Conservation (phyloP, 2,888 invertebrate species). For the Meandrusa payeni region DNA sequence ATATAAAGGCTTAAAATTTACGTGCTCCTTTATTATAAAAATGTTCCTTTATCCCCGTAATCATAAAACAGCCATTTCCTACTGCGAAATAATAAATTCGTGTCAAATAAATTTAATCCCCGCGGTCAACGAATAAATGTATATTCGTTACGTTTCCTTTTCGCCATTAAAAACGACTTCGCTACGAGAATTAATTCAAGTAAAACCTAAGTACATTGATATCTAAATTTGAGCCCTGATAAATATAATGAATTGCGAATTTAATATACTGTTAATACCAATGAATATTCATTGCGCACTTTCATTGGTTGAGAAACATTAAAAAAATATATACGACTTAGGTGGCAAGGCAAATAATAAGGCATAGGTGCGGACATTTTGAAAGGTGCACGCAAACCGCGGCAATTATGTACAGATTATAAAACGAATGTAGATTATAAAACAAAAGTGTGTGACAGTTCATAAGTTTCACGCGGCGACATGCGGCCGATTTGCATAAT, state of each 20-base stretch:
- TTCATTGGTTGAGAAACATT: constrained; percentile 14
- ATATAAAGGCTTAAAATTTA: too few relatives aligned
- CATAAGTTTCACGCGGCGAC: constrained; percentile 5
- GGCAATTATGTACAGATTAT: constrained; percentile 19
- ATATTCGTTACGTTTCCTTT: constrained; percentile 3
- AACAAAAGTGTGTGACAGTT: constrained; percentile 17
- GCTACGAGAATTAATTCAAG: constrained; percentile 14
- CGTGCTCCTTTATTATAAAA: too few relatives aligned
- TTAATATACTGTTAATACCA: constrained; percentile 20
- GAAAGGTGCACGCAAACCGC: constrained; percentile 18
- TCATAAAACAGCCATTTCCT: too few relatives aligned
- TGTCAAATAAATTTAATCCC: constrained; percentile 8
- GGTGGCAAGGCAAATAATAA: constrained; percentile 4
- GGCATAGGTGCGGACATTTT: constrained; percentile 22
- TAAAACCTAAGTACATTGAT: constrained; percentile 9
- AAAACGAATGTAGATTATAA: constrained; percentile 25
- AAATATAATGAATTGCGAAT: constrained; percentile 17
- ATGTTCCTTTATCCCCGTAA: too few relatives aligned
- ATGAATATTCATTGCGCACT: constrained; percentile 18
- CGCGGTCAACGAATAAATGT: constrained; percentile 3
- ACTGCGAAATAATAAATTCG: constrained; percentile 9
- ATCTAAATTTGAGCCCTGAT: constrained; percentile 17
- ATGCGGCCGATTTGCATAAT: constrained; percentile 2
- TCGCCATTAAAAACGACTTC: constrained; percentile 9
- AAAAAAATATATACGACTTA: constrained; percentile 6